Evolutionary conservation across 1,140 invertebrate species (phyloP).

Genomic region (Trichogramma pretiosum): DNA sequence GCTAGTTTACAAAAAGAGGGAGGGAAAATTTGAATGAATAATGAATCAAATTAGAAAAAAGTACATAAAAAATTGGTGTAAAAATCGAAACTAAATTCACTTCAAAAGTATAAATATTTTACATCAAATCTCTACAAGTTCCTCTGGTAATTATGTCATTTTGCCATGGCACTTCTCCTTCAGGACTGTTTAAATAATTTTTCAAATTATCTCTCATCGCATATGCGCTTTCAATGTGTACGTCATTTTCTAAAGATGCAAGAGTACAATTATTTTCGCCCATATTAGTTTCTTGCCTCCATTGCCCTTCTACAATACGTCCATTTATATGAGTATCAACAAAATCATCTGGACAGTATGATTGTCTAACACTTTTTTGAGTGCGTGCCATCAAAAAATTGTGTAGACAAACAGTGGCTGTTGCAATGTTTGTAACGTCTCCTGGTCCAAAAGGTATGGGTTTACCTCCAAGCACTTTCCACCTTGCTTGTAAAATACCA

Average conservation of each 20-base stretch:
- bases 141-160: neutral
- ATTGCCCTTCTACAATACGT: neutral
- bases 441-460: neutral
- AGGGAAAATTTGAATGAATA: no score
- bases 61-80: no score
- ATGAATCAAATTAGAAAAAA: no score
- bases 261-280: neutral
- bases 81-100: no score
- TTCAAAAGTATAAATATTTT: no score
- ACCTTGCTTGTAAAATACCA: conserved; percentile 36
- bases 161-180: neutral
- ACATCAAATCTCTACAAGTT: no score
- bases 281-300: no score
- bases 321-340: neutral
- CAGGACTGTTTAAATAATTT: neutral
- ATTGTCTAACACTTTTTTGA: no score
- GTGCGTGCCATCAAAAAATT: neutral
- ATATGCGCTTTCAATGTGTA: no score
- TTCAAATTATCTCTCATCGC: neutral
- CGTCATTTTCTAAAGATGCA: no score
- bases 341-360: neutral
- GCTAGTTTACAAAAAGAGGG: no score
- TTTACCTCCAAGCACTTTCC: neutral
- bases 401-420: neutral
- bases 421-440: neutral